A percentile compares a stretch with the other conserved stretches of the same genome.
These are phyloP conservation scores for Muscidifurax raptorellus DNA, from an alignment of 1,140 invertebrate genomes.

Conservation along the genomic window DNA sequence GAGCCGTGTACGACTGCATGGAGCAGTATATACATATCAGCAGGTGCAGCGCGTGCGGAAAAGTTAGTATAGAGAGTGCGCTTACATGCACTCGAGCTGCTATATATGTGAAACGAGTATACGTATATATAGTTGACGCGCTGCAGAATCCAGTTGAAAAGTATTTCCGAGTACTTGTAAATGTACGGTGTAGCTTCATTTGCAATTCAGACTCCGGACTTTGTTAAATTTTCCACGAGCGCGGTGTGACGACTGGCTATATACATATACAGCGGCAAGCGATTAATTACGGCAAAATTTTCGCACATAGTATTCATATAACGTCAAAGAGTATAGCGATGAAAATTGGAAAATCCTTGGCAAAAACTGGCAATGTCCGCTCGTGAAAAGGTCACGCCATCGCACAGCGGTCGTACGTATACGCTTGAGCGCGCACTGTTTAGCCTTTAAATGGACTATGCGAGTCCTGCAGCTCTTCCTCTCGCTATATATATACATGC, in stretches of 20 bases:
- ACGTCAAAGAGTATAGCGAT: neutral
- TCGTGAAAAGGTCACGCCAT: too few species aligned
- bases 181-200: neutral
- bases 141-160: neutral
- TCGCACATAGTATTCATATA: neutral
- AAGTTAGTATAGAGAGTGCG: constrained; percentile 51
- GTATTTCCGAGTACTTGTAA: neutral
- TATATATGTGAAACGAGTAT: neutral
- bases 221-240: neutral
- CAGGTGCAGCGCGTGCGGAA: constrained; percentile 58
- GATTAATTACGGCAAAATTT: neutral
- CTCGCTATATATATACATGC: too few species aligned
- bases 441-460: neutral
- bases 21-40: constrained; percentile 13
- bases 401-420: too few species aligned
- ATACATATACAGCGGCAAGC: too few species aligned
- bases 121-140: neutral
- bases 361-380: too few species aligned
- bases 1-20: neutral
- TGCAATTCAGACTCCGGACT: too few species aligned
- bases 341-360: neutral
- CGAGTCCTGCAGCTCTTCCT: neutral
- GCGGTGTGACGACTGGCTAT: too few species aligned
- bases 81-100: neutral
- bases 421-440: neutral